Percentiles rank a stretch among this genome's conserved stretches.
phyloP scores from a whole-genome alignment of 2,888 invertebrate species.

The Quadriops clusia region DNA sequence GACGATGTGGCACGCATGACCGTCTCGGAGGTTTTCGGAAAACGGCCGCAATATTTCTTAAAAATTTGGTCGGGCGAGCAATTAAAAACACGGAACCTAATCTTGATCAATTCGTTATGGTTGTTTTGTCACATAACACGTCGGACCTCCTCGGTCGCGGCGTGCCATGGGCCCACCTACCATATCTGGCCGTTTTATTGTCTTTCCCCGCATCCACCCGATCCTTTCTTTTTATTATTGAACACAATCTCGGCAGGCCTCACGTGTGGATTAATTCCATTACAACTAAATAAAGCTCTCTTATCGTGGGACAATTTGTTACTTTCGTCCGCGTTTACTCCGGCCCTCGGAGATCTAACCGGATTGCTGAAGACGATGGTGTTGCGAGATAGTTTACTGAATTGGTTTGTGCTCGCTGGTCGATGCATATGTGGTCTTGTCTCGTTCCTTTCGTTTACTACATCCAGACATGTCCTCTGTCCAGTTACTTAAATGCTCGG shows the following conservation, averaged over 20 bases:
- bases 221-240: constrained; percentile 28
- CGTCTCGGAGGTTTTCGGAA: no score
- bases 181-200: constrained; percentile 33
- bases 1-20: no score
- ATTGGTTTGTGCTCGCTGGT: no score
- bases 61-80: constrained; percentile 34
- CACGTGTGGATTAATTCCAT: constrained; percentile 31
- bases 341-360: constrained; percentile 1
- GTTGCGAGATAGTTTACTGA: no score
- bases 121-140: constrained; percentile 37
- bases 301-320: constrained; percentile 24
- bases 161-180: constrained; percentile 33
- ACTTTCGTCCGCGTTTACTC: constrained; percentile 2
- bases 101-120: constrained; percentile 37
- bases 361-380: no score
- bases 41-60: constrained; percentile 20
- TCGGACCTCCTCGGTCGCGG: constrained; percentile 35
- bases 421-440: no score
- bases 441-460: no score
- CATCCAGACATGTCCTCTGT: no score
- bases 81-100: constrained; percentile 35
- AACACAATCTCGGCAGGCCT: constrained; percentile 30
- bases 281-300: constrained; percentile 31
- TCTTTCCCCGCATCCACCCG: constrained; percentile 29
- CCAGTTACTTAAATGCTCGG: no score